phyloP scores from a whole-genome alignment of 2,888 invertebrate species.

The Nemotelus pantherinus region DNA sequence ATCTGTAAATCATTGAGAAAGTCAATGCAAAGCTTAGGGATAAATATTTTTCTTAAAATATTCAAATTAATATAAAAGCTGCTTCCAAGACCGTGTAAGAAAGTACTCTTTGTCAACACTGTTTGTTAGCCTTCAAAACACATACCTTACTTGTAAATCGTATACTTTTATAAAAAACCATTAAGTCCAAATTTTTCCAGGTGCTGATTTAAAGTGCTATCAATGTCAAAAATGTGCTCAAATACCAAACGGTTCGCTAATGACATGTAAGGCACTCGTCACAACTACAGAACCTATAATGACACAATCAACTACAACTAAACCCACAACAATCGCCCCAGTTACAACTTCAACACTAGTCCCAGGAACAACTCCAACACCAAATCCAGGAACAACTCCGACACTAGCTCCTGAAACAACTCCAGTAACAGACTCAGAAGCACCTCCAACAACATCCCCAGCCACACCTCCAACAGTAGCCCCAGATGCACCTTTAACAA shows the following conservation, averaged over 20 bases:
- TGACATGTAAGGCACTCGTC: constrained; percentile 14
- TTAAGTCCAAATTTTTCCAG: neutral
- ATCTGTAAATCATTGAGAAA: too few relatives aligned
- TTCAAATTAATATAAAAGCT: too few relatives aligned
- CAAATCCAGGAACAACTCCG: neutral
- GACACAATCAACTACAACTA: neutral
- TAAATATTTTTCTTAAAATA: too few relatives aligned
- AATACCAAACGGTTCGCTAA: constrained; percentile 29
- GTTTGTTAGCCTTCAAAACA: too few relatives aligned
- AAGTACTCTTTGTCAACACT: too few relatives aligned
- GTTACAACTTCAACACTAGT: too few relatives aligned
- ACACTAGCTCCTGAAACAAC: neutral
- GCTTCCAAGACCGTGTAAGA: too few relatives aligned
- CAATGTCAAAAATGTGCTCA: constrained; percentile 42
- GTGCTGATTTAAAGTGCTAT: constrained; percentile 40
- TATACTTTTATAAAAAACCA: too few relatives aligned
- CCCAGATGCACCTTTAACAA: neutral
- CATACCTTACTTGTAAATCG: too few relatives aligned
- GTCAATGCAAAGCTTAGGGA: too few relatives aligned
- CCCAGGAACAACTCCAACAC: neutral
- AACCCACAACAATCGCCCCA: neutral
- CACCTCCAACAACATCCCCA: constrained; percentile 2
- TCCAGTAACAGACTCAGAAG: constrained; percentile 6
- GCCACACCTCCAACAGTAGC: neutral
- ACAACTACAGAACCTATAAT: constrained; percentile 2